phyloP scores from a whole-genome alignment of 2,888 invertebrate genomes.

The Pseudococcus longispinus region DNA sequence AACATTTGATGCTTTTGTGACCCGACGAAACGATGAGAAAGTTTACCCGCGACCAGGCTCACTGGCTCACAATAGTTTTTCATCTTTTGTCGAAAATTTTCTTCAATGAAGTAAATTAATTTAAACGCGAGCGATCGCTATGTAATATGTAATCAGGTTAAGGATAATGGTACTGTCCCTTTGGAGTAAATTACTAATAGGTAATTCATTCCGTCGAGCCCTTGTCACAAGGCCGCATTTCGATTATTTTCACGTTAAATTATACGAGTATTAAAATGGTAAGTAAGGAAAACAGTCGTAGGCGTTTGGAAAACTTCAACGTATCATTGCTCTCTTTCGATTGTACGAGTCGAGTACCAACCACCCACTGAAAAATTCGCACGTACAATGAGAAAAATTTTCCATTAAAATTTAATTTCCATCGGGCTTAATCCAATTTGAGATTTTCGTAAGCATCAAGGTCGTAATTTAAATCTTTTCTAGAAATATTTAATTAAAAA shows the following conservation, averaged over 20 bases:
- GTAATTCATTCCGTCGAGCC: slow-evolving; percentile 3
- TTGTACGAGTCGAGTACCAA: background rate
- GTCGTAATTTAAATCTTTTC: background rate
- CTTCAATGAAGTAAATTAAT: slow-evolving; percentile 27
- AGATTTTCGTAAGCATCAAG: background rate
- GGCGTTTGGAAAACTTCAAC: background rate
- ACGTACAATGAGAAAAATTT: background rate
- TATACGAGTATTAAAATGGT: background rate
- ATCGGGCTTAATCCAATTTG: background rate
- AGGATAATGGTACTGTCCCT: slow-evolving; percentile 20
- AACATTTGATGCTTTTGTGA: slow-evolving; percentile 22
- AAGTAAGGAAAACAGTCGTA: background rate
- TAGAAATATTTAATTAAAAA: slow-evolving; percentile 8
- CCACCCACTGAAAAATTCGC: background rate
- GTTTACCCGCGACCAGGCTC: background rate
- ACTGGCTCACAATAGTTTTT: background rate
- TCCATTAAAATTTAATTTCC: background rate
- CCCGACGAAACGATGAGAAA: background rate
- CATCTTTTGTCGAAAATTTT: slow-evolving; percentile 18
- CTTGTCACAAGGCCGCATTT: background rate
- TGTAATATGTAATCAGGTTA: slow-evolving; percentile 29
- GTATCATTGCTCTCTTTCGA: background rate
- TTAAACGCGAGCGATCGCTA: background rate
- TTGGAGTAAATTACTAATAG: slow-evolving; percentile 1
- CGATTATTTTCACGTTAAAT: background rate